phyloP scores from a whole-genome alignment of 2,797 vertebrate species.

The Mycteria americana region DNA sequence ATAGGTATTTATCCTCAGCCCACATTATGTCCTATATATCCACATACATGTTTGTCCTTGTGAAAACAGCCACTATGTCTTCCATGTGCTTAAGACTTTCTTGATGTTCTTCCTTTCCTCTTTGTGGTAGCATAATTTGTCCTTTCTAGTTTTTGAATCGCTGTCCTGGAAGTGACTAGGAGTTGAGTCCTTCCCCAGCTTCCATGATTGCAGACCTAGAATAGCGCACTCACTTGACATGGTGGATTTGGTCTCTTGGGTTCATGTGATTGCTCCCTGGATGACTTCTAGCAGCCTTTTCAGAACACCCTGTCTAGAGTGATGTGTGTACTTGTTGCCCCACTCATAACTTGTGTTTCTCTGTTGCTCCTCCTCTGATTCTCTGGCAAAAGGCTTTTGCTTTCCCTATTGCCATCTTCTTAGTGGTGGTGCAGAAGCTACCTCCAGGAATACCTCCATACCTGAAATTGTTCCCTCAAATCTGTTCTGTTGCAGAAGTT shows the following conservation, averaged over 20 bases:
- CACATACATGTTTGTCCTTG: neutral
- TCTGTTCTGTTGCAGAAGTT: neutral
- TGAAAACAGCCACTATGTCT: neutral
- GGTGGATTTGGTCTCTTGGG: neutral
- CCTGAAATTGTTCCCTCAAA: neutral
- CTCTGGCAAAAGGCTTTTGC: neutral
- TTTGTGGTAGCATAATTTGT: neutral
- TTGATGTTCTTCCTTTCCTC: neutral
- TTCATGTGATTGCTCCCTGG: neutral
- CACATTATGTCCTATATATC: too few relatives aligned
- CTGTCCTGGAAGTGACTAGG: neutral
- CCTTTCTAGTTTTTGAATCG: neutral
- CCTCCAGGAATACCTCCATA: neutral
- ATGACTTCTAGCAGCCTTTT: neutral
- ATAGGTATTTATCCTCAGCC: neutral
- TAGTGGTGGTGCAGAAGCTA: neutral
- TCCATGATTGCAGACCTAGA: neutral
- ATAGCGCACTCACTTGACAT: rapidly evolving
- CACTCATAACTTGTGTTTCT: neutral
- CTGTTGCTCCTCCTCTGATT: neutral
- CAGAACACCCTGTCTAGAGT: neutral
- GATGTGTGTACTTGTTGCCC: neutral
- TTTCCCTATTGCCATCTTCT: neutral
- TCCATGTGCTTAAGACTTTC: neutral
- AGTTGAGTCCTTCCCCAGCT: neutral